Evolutionary conservation across 2,797 vertebrate genomes (phyloP).

Genomic region (Dendrocincla tyrannina): DNA sequence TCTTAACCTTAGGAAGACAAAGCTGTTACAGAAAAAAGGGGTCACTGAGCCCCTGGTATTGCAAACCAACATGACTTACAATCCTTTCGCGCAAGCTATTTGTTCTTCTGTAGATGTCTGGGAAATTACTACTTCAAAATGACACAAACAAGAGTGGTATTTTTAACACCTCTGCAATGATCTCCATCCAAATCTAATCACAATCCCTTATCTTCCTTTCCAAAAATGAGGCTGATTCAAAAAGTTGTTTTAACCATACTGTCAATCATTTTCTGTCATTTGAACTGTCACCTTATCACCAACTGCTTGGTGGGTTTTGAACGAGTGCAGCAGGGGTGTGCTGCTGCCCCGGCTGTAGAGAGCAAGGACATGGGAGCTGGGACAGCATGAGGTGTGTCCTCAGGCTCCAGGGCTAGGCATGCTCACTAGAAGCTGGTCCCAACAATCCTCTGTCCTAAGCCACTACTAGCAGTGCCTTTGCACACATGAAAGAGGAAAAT

Average conservation of each 20-base stretch:
- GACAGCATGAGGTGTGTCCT: accelerated
- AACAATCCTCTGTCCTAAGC: not conserved
- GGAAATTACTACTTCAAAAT: not conserved
- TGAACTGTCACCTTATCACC: not conserved
- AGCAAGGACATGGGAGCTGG: accelerated
- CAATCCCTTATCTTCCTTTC: not conserved
- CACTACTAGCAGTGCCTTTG: not conserved
- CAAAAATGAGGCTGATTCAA: not conserved
- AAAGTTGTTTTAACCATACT: not conserved
- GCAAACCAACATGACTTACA: not conserved
- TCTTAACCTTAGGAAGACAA: not conserved
- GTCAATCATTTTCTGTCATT: not conserved
- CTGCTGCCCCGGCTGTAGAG: not conserved
- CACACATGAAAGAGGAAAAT: not conserved
- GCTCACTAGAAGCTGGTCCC: not conserved
- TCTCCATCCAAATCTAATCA: not conserved
- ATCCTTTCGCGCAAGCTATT: not conserved
- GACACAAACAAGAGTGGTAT: not conserved
- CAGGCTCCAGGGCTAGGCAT: not conserved
- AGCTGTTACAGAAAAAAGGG: not conserved
- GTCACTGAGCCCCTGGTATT: not conserved
- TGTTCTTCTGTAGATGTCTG: not conserved
- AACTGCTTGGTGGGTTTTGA: not conserved
- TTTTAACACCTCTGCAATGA: not conserved
- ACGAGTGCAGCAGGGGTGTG: accelerated